Percentiles rank a stretch among this genome's conserved stretches.
Conservation (phyloP, 2,888 invertebrate species). For the Leptopilina drosophilae region DNA sequence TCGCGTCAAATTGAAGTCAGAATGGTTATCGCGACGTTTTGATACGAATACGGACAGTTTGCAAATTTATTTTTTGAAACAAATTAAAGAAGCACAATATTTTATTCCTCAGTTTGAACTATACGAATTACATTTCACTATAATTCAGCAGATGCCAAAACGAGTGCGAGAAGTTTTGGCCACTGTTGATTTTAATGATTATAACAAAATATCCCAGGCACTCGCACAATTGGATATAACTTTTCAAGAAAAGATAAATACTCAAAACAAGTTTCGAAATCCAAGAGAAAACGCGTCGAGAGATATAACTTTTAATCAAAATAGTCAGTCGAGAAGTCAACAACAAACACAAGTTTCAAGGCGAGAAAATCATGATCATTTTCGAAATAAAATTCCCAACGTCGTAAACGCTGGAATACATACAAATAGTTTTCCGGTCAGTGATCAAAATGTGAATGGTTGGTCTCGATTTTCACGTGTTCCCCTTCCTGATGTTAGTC, state of each 20-base stretch:
- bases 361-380: not conserved
- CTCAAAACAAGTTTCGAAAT: not conserved
- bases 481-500: not conserved
- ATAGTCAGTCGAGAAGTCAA: not conserved
- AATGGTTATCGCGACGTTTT: constrained; percentile 17
- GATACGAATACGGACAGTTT: not conserved
- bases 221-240: not conserved
- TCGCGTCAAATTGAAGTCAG: too few species aligned
- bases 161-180: not conserved
- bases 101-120: not conserved
- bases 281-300: not conserved
- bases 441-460: not conserved
- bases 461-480: not conserved
- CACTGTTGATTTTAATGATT: not conserved
- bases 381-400: not conserved
- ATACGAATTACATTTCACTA: constrained; percentile 13
- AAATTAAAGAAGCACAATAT: constrained; percentile 20
- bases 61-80: not conserved
- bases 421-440: not conserved
- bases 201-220: not conserved
- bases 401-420: not conserved
- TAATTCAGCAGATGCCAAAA: not conserved
- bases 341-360: not conserved
- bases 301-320: not conserved
- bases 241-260: constrained; percentile 1